Evolutionary conservation across 2,113 vertebrate species (phyloP), one percentile per base, ranked within the genome.

Genomic region (Festucalex cinctus): DNA sequence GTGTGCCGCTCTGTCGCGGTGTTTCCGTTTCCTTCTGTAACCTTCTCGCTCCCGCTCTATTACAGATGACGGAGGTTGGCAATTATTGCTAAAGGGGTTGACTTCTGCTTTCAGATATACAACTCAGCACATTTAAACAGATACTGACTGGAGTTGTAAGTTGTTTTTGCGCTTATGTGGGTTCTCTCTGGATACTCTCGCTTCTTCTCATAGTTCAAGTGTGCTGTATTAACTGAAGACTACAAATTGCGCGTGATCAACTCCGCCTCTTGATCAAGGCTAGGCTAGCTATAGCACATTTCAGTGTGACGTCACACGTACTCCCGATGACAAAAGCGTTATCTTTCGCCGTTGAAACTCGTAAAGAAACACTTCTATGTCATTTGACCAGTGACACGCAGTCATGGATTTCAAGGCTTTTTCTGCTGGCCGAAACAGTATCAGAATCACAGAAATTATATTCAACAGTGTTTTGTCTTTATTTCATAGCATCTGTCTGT

Each of bases 21-120:
- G 66, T 78, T 80, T 74, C 74, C 63, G 68, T 82, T 73, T 76
- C 73, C 73, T 80, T 75, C 76, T 73, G 80, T 63, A 82, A 77
- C 75, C 70, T 84, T 79, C 79, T 81, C 73, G 80, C 80, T 76
- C 81, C 75, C 68, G 26, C 13, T 22, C 5, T 41, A 14, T 10
- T 22, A 10, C 20, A 60, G 20, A 39, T 13, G 58, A 59, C 57
- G 14, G 20, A 37, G n/a, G 36, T 61, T 22, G 59, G 36, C 9
- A 22, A 61, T 9, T 17, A 9, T 9, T 36, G 5, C 17, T 35
- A n/a, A 60, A 37, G 9, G 9, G 35, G 17, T 37, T 59, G 35
- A 37, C 3, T 37, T 59, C 9, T 60, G 36, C n/a, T 61, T 59
- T 16, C 3, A 59, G 57, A 59, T 59, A 37, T 36, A 14, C 35